Evolutionary conservation across 2,113 vertebrate genomes (phyloP).

Genomic region (Odontesthes bonariensis): DNA sequence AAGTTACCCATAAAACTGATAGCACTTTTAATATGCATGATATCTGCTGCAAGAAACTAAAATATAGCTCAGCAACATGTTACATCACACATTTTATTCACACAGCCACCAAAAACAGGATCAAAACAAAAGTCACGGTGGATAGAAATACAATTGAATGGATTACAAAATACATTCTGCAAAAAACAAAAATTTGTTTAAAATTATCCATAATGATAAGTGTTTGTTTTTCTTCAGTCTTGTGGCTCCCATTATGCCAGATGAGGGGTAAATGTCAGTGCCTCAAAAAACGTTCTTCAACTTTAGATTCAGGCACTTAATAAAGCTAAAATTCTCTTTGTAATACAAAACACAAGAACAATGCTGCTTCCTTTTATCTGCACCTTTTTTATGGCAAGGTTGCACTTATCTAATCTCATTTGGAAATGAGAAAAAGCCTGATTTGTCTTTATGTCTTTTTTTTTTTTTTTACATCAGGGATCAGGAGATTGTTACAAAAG

Average conservation of each 20-base stretch:
- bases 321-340: too few relatives aligned
- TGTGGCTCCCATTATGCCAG: background rate
- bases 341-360: background rate
- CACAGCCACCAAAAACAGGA: background rate
- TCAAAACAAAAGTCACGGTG: background rate
- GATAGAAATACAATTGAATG: slow-evolving; percentile 4
- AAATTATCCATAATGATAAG: background rate
- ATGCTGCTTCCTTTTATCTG: background rate
- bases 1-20: slow-evolving; percentile 19
- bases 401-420: background rate
- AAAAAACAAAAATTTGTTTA: background rate
- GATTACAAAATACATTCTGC: background rate
- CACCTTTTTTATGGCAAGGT: background rate
- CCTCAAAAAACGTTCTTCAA: background rate
- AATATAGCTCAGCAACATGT: background rate
- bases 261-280: background rate
- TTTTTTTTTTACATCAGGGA: background rate
- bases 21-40: background rate
- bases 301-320: background rate
- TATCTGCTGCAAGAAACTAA: background rate
- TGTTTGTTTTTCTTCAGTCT: background rate
- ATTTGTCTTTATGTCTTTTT: background rate
- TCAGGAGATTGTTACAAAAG: background rate
- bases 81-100: background rate
- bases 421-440: background rate